Evolutionary conservation across 1,140 invertebrate species (phyloP).

Genomic region (Melanaphis sacchari): DNA sequence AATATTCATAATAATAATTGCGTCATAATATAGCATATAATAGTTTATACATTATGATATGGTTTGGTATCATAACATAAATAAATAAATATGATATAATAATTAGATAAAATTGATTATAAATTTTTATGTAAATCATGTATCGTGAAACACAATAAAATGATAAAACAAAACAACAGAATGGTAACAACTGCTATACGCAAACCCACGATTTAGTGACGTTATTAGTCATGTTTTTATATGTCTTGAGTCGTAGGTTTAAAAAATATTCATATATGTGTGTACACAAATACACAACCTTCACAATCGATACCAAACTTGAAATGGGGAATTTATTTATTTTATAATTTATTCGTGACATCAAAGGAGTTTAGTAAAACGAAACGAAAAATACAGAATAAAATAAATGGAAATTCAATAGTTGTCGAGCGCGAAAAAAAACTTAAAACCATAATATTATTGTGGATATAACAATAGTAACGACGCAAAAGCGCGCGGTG

Average conservation of each 20-base stretch:
- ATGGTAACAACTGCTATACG: not conserved
- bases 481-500: not conserved
- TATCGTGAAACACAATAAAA: not conserved
- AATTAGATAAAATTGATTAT: not conserved
- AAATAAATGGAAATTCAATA: conserved; percentile 13
- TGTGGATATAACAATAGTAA: not conserved
- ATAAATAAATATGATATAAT: not conserved
- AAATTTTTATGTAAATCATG: not conserved
- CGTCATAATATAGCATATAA: not conserved
- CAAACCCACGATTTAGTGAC: not conserved
- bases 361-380: not conserved
- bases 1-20: not conserved
- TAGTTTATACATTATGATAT: not conserved
- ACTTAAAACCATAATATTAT: conserved; percentile 1
- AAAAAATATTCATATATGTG: not conserved
- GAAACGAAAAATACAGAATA: not conserved
- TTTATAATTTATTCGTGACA: not conserved
- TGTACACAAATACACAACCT: not conserved
- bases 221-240: not conserved
- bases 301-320: not conserved
- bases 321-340: not conserved
- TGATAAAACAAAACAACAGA: not conserved
- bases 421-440: not conserved
- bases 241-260: not conserved
- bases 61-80: not conserved